phyloP scores from a whole-genome alignment of 2,113 vertebrate species.

The Callipepla californica region DNA sequence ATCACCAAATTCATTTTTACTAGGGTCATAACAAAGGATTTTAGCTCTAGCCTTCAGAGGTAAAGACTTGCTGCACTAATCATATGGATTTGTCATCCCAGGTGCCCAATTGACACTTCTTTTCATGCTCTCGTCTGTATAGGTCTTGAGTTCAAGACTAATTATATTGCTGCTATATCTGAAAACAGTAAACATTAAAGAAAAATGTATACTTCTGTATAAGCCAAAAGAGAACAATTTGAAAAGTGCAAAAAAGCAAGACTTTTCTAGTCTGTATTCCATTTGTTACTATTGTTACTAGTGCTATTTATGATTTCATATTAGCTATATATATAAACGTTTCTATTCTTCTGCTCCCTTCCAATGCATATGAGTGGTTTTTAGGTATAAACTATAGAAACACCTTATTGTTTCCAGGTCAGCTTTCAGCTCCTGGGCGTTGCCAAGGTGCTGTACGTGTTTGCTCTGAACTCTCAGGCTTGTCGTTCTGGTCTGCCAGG shows the following conservation, averaged over 20 bases:
- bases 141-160: neutral
- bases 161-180: neutral
- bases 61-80: neutral
- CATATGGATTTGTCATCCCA: neutral
- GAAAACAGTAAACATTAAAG: neutral
- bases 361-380: neutral
- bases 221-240: neutral
- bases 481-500: slow-evolving; percentile 10
- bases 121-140: neutral
- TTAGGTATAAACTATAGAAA: neutral
- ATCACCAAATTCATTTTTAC: slow-evolving; percentile 59
- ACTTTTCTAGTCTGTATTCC: neutral
- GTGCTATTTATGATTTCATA: neutral
- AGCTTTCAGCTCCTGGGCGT: slow-evolving; percentile 23
- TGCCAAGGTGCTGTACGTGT: neutral
- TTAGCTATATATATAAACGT: neutral
- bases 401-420: slow-evolving; percentile 26
- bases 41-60: slow-evolving; percentile 19
- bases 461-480: slow-evolving; percentile 41
- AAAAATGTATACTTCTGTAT: neutral
- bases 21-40: slow-evolving; percentile 35
- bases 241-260: neutral
- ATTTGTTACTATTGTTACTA: neutral
- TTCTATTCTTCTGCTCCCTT: neutral
- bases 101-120: neutral